These are phyloP conservation scores for Crepidodera aurea DNA, from an alignment of 2,888 invertebrate genomes.

Conservation along the genomic window DNA sequence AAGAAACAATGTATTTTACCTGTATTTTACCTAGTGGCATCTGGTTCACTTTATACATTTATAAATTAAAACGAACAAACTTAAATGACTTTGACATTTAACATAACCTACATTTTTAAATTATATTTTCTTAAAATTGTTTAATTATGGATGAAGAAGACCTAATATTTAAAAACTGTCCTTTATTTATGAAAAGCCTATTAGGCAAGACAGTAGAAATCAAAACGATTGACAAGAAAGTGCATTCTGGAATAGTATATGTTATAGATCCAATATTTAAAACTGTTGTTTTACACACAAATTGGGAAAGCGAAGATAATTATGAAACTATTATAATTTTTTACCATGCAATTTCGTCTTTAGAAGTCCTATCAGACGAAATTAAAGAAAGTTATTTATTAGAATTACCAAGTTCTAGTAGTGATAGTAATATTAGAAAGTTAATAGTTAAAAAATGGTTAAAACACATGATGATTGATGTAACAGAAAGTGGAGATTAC, in stretches of 20 bases:
- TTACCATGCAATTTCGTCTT: constrained; percentile 50
- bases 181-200: constrained; percentile 50
- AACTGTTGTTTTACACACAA: constrained; percentile 51
- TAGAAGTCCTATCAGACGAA: constrained; percentile 46
- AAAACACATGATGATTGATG: constrained; percentile 54
- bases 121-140: too few species aligned
- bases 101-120: too few species aligned
- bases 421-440: constrained; percentile 36
- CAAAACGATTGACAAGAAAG: constrained; percentile 47
- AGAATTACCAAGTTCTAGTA: constrained; percentile 6
- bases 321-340: constrained; percentile 44
- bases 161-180: constrained; percentile 46
- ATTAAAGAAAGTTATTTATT: constrained; percentile 41
- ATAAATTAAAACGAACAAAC: too few species aligned
- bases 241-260: constrained; percentile 50
- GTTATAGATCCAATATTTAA: constrained; percentile 57
- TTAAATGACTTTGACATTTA: too few species aligned
- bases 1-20: too few species aligned
- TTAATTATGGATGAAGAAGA: too few species aligned
- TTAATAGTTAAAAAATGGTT: constrained; percentile 56
- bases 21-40: too few species aligned
- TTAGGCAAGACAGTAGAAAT: constrained; percentile 53
- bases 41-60: too few species aligned
- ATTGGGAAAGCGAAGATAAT: constrained; percentile 32
- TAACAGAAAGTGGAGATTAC: constrained; percentile 54